phyloP scores from a whole-genome alignment of 2,113 vertebrate genomes.

The Nothobranchius kuhntae region DNA sequence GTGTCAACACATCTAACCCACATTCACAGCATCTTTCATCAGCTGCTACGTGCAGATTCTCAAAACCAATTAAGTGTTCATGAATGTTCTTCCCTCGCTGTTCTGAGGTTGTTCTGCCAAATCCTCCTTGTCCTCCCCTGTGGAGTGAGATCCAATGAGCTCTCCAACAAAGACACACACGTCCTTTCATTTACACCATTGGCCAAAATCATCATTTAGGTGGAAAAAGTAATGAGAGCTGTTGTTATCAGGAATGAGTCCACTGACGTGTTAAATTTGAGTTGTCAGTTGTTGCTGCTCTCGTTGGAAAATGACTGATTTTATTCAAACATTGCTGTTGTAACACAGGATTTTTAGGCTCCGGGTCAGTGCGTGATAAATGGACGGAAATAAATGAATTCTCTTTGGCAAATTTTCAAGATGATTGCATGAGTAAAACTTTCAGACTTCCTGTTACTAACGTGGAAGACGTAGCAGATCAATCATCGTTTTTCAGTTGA shows the following conservation, averaged over 20 bases:
- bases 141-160: not conserved
- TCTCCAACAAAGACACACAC: conserved; percentile 18
- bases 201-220: not conserved
- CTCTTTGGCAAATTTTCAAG: conserved; percentile 13
- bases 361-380: too few relatives aligned
- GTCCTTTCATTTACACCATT: not conserved
- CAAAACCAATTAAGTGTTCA: conserved; percentile 32
- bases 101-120: conserved; percentile 35
- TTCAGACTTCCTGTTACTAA: conserved; percentile 44
- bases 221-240: too few relatives aligned
- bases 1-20: not conserved
- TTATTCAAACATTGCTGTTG: too few relatives aligned
- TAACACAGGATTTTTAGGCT: too few relatives aligned
- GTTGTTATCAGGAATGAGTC: too few relatives aligned
- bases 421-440: conserved; percentile 19
- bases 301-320: too few relatives aligned
- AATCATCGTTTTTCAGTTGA: conserved; percentile 10
- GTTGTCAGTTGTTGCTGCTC: too few relatives aligned
- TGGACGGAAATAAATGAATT: not conserved
- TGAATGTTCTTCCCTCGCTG: conserved; percentile 13
- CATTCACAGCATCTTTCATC: not conserved
- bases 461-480: conserved; percentile 13
- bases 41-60: conserved; percentile 35
- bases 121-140: conserved; percentile 3
- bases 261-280: too few relatives aligned